Evolutionary conservation across 2,888 invertebrate species (phyloP).

Genomic region (Pseudococcus viburni): DNA sequence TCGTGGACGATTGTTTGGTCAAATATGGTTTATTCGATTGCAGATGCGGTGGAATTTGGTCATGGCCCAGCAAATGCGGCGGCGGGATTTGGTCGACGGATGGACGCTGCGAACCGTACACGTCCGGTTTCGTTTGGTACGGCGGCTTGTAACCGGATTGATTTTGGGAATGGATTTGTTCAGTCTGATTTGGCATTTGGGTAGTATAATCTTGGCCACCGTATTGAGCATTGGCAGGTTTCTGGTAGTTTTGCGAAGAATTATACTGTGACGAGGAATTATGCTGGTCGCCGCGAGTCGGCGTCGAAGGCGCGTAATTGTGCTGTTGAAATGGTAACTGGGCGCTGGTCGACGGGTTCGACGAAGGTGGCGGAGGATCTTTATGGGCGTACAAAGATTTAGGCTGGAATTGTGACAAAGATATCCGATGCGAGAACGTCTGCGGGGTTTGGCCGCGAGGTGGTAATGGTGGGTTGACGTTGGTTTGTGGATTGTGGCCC

Average conservation of each 20-base stretch:
- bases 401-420: slow-evolving; percentile 61
- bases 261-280: slow-evolving; percentile 39
- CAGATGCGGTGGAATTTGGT: slow-evolving; percentile 67
- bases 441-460: slow-evolving; percentile 64
- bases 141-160: slow-evolving; percentile 42
- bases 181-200: slow-evolving; percentile 57
- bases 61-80: slow-evolving; percentile 45
- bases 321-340: slow-evolving; percentile 60
- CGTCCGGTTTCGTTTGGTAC: slow-evolving; percentile 37
- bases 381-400: slow-evolving; percentile 68
- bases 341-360: slow-evolving; percentile 8
- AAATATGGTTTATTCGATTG: slow-evolving; percentile 58
- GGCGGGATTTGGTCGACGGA: slow-evolving; percentile 61
- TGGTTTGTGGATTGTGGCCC: slow-evolving; percentile 58
- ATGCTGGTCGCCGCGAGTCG: background rate
- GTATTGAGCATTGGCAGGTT: slow-evolving; percentile 43
- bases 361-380: slow-evolving; percentile 67
- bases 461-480: slow-evolving; percentile 60
- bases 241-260: background rate
- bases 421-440: slow-evolving; percentile 52
- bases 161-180: slow-evolving; percentile 63
- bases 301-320: slow-evolving; percentile 42
- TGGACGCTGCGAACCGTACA: slow-evolving; percentile 53
- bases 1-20: background rate
- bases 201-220: slow-evolving; percentile 11